Evolutionary conservation across 2,888 invertebrate species (phyloP), one percentile per base, ranked within the genome.

Genomic region (Abrostola triplasia): DNA sequence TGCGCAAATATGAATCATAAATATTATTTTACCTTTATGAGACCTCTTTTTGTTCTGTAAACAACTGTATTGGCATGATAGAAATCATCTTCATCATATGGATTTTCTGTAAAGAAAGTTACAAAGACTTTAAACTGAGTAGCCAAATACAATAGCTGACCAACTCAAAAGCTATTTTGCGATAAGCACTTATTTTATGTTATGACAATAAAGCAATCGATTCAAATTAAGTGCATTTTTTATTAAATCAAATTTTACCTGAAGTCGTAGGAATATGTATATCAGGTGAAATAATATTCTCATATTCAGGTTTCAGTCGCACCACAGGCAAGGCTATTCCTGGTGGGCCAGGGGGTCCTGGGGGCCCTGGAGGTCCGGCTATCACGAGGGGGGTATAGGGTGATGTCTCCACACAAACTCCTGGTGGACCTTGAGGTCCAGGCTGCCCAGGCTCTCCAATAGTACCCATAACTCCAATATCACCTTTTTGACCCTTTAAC

Each of bases 401-500:
- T 5, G 67, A 36, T 24, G 67, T 64, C 13, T 71, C 54, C 9
- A 71, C 67, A 42, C 73, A 49, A 6, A 61, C 52, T 5, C 86
- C 87, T 12, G 79, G 74, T 5, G 76, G 75, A 1, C 88, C 88
- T 13, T 78, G 70, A 0, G 75, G 72, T 0, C 88, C 88, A 11
- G 67, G 68, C 13, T 70, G 66, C 0, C 92, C 92, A n/a, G 76
- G 74, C 11, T 51, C 70, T 0, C 92, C 91, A 11, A 72, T 35
- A 47, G 72, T 70, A 0, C 91, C 92, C 0, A 81, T 67, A 11
- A 60, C 66, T 6, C 92, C 92, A 4, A 59, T 67, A 4, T 85
- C 81, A 36, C 92, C 92, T 71, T 90, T 93, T 7, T 87, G 88
- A 9, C 92, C 92, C 81, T 88, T 92, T 0, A 86, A 44, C 93